phyloP scores from a whole-genome alignment of 2,888 invertebrate genomes.

The Mechanitis mazaeus region DNA sequence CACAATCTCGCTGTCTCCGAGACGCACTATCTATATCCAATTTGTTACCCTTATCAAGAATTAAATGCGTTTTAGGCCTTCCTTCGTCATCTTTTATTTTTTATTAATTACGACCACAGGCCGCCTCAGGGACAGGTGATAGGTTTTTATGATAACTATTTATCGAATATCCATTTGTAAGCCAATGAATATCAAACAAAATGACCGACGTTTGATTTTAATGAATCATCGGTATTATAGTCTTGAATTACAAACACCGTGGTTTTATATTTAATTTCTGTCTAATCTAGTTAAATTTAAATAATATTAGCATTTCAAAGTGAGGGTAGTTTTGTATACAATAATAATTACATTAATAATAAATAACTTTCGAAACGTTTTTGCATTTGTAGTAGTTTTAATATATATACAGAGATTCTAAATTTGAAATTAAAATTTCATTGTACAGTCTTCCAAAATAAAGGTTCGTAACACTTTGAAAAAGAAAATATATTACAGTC shows the following conservation, averaged over 20 bases:
- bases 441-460: too few species aligned
- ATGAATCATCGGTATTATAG: conserved; percentile 12
- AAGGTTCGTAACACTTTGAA: too few species aligned
- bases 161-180: conserved; percentile 58
- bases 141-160: conserved; percentile 60
- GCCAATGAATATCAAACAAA: conserved; percentile 23
- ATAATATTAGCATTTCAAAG: not conserved
- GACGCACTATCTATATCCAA: conserved; percentile 73
- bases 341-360: too few species aligned
- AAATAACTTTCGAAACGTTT: too few species aligned
- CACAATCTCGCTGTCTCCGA: conserved; percentile 73
- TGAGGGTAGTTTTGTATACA: not conserved
- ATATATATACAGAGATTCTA: too few species aligned
- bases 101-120: conserved; percentile 67
- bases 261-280: conserved; percentile 6
- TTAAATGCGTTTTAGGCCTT: conserved; percentile 75
- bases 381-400: too few species aligned
- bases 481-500: too few species aligned
- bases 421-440: too few species aligned
- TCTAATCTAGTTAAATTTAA: not conserved
- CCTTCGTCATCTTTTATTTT: conserved; percentile 60
- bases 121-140: conserved; percentile 62
- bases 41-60: conserved; percentile 76
- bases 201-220: conserved; percentile 15
- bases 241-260: conserved; percentile 4